Evolutionary conservation across 1,140 invertebrate genomes (phyloP), one percentile per base, ranked within the genome.

Genomic region (Cherax quadricarinatus): DNA sequence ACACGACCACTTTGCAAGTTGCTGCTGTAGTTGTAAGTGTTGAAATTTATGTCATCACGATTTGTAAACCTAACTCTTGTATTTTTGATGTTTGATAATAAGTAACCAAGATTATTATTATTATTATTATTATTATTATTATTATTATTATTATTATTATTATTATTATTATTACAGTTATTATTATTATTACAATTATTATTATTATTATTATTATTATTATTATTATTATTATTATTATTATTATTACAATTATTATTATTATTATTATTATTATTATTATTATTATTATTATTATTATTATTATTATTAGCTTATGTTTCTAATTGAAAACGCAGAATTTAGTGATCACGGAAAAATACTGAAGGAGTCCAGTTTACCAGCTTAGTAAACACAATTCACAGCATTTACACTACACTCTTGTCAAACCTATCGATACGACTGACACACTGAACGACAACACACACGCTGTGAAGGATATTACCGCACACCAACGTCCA

Each of bases 161-260:
- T 85, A 85, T 41, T 41, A 41, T 41, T 41, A 41, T 41, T 41
- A 41, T 41, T 41, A 41, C 30, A 2, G 2, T 41, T 41, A 41
- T 41, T 41, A 41, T 41, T 41, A 41, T 1, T 41, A 73, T 9
- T 24, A 66, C 53, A 7, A 66, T 73, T 41, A 73, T 87, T 73
- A 87, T 73, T 87, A 73, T 87, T 73, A 87, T 87, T 75, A 79
- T 51, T 87, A 87, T 75, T 87, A 87, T 41, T 79, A 87, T 87
- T 75, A 87, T 87, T 75, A 87, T 18, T 75, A 79, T 75, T 75
- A 87, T 18, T 41, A 41, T 78, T 87, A 41, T 41, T 41, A 2
- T 2, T 41, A 41, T 41, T 41, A 41, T 41, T 41, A 41, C 30
- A 2, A 41, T 41, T 41, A 41, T 41, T 41, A 41, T 41, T 41